Evolutionary conservation across 2,113 vertebrate genomes (phyloP).

Genomic region (Oreotrochilus melanogaster): DNA sequence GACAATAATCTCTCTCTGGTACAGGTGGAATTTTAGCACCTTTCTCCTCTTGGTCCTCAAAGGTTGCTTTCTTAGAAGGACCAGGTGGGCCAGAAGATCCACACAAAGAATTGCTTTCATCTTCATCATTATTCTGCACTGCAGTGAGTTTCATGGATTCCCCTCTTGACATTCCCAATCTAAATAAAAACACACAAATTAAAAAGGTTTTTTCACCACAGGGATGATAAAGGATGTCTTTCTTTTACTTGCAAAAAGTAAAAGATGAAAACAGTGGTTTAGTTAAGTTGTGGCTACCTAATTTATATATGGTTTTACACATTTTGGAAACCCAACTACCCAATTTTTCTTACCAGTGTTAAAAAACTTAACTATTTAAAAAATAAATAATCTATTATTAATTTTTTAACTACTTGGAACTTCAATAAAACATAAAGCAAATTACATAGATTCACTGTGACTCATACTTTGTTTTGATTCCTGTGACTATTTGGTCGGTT

Average conservation of each 20-base stretch:
- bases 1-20: slow-evolving; percentile 66
- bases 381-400: neutral
- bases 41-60: slow-evolving; percentile 69
- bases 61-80: slow-evolving; percentile 68
- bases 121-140: slow-evolving; percentile 71
- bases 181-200: slow-evolving; percentile 56
- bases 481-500: too few species aligned
- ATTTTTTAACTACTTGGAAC: neutral
- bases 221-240: neutral
- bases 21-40: slow-evolving; percentile 54
- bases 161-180: slow-evolving; percentile 83
- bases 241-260: neutral
- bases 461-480: neutral
- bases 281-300: neutral
- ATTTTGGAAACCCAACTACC: neutral
- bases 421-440: neutral
- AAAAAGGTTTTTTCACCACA: neutral
- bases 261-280: neutral
- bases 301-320: neutral
- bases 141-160: slow-evolving; percentile 81
- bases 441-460: neutral
- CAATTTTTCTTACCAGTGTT: neutral
- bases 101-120: slow-evolving; percentile 69
- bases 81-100: slow-evolving; percentile 64
- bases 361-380: neutral